Percentiles rank a stretch among this genome's conserved stretches.
phyloP scores from a whole-genome alignment of 1,140 invertebrate genomes.

The Pemphigus obesinymphae region DNA sequence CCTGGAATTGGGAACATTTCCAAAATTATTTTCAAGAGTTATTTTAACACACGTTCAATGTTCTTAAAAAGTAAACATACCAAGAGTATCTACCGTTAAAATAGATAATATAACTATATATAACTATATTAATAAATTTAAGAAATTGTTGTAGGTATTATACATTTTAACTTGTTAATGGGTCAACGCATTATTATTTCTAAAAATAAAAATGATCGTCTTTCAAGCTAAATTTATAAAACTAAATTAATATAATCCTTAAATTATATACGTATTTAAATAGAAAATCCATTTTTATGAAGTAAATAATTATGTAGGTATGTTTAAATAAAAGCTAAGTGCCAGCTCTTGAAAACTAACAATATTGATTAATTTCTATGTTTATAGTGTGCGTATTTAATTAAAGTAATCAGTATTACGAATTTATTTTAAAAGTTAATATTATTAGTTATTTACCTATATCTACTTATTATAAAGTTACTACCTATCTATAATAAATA shows the following conservation, averaged over 20 bases:
- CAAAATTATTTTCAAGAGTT: background rate
- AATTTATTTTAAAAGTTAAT: no score
- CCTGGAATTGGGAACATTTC: conserved; percentile 32
- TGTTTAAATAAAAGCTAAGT: background rate
- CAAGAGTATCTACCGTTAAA: background rate
- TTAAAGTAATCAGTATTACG: no score
- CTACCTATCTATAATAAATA: no score
- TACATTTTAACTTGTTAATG: no score
- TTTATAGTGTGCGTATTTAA: no score
- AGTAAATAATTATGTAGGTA: no score
- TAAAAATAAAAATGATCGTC: background rate
- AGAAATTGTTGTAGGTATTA: no score
- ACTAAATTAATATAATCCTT: no score
- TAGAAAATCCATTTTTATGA: no score
- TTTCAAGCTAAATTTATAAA: background rate
- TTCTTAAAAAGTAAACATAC: conserved; percentile 13
- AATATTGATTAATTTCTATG: background rate
- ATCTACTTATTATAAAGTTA: no score
- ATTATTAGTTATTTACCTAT: no score
- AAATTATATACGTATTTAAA: no score
- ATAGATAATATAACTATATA: background rate
- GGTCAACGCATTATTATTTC: background rate
- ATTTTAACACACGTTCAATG: background rate
- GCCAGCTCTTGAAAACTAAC: background rate
- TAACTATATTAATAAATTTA: background rate